Conservation (phyloP, 1,140 invertebrate genomes). For the Megathymus violae region DNA sequence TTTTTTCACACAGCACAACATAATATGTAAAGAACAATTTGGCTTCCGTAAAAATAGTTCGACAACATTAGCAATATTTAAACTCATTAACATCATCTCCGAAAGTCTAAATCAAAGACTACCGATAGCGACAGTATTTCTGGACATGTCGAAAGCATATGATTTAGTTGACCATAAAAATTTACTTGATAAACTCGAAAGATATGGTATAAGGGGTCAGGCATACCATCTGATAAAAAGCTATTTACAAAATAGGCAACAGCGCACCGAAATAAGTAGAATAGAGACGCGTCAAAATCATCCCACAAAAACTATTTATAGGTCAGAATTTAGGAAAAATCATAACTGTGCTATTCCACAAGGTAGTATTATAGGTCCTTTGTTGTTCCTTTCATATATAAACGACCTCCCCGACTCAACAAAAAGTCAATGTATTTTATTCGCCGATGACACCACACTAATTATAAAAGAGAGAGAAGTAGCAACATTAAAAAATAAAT, state of each 20-base stretch:
- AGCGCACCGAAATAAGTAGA: too few species aligned
- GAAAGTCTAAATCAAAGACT: constrained; percentile 11
- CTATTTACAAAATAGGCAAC: not conserved
- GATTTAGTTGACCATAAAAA: too few species aligned
- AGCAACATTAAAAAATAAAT: too few species aligned
- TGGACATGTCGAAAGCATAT: too few species aligned
- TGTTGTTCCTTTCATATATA: constrained; percentile 10
- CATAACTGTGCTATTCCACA: constrained; percentile 12
- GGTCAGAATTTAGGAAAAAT: not conserved
- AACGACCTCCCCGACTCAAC: constrained; percentile 10
- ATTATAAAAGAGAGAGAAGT: not conserved
- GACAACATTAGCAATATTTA: constrained; percentile 29
- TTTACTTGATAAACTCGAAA: constrained; percentile 1
- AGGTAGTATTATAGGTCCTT: constrained; percentile 11
- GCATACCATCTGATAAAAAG: constrained; percentile 11
- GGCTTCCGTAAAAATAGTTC: constrained; percentile 14
- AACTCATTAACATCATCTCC: constrained; percentile 6
- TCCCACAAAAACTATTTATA: too few species aligned
- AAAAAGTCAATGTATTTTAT: not conserved
- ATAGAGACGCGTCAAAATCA: too few species aligned
- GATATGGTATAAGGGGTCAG: constrained; percentile 16
- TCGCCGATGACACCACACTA: constrained; percentile 16
- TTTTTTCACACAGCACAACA: not conserved
- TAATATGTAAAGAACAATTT: not conserved
- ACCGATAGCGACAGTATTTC: not conserved